Base-by-base conservation (phyloP, 2,888 invertebrate species). In the Abscondita cerata region DNA sequence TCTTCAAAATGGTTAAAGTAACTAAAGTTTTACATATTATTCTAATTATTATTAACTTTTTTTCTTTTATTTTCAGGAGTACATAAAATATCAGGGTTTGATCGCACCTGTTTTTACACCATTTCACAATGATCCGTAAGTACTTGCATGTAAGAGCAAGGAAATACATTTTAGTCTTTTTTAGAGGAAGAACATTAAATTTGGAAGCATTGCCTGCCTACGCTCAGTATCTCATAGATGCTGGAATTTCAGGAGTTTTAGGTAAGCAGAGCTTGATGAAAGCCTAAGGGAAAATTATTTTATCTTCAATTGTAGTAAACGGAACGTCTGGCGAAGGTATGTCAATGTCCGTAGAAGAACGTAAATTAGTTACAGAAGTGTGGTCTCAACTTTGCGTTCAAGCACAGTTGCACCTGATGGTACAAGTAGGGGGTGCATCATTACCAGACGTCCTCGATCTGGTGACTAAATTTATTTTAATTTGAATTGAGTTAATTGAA, bases 281-380 rank as follows among this genome's bases (percentile, higher is more conserved):
- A 3, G n/a, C 38, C 13, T 20, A 12, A 13, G n/a, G n/a, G 18
- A 5, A 47, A 1, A 18, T 19, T 16, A 20, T 48, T 25, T 44
- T 56, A 19, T 4, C 6, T 20, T 41, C 13, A 60, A 31, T 75
- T 70, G 1, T 71, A 92, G 92, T 93, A 3, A 91, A 91, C 77
- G 93, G 93, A 9, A 91, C 92, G 0, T 87, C 87, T 19, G 93
- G 93, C 0, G 93, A 94, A 80, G 91, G 90, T 0, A 84, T 87
- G 70, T 86, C 85, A 0, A 78, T 92, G 77, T 87, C 83, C 38
- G 78, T 89, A 0, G 76, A 77, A 0, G 93, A 94, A 77, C 83
- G 93, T 50, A 91, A 91, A 78, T 69, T 74, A 2, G 76, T 88
- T 1, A 81, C 89, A 0, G 87, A 89, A 74, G 84, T 85, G 34